Conservation (phyloP, 2,888 invertebrate species). For the Helicoverpa assulta region DNA sequence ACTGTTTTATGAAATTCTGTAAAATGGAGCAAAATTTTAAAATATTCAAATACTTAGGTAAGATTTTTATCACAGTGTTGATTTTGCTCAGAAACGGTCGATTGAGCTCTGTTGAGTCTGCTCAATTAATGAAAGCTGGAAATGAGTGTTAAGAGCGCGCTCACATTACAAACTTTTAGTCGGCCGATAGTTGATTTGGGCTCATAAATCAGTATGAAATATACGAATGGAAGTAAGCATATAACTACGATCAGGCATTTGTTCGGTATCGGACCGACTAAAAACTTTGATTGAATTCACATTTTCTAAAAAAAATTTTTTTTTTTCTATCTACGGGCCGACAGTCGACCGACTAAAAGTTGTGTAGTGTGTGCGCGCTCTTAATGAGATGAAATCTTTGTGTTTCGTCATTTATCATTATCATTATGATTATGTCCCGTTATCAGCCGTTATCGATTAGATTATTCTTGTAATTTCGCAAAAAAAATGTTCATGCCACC, state of each 20-base stretch:
- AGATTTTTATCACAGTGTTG: constrained; percentile 1
- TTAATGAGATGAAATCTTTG: not conserved
- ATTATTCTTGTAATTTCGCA: not conserved
- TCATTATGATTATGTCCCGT: not conserved
- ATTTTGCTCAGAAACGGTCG: not conserved
- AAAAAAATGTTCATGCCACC: not conserved
- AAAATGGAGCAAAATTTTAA: constrained; percentile 5
- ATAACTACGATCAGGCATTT: too few relatives aligned
- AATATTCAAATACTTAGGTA: constrained; percentile 1
- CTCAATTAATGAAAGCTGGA: constrained; percentile 12
- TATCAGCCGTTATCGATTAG: not conserved
- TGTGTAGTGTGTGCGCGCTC: too few relatives aligned
- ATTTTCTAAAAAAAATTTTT: too few relatives aligned
- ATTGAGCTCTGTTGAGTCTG: constrained; percentile 6
- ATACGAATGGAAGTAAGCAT: too few relatives aligned
- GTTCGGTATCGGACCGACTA: too few relatives aligned
- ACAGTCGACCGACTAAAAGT: too few relatives aligned
- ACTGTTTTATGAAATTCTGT: not conserved
- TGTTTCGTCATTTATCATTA: not conserved
- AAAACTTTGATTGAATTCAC: too few relatives aligned
- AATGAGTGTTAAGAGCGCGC: too few relatives aligned
- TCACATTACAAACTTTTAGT: too few relatives aligned
- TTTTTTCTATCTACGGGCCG: too few relatives aligned
- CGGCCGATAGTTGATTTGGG: too few relatives aligned
- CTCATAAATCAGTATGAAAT: too few relatives aligned